Evolutionary conservation across 2,888 invertebrate species (phyloP).

Genomic region (Meteorus colon): DNA sequence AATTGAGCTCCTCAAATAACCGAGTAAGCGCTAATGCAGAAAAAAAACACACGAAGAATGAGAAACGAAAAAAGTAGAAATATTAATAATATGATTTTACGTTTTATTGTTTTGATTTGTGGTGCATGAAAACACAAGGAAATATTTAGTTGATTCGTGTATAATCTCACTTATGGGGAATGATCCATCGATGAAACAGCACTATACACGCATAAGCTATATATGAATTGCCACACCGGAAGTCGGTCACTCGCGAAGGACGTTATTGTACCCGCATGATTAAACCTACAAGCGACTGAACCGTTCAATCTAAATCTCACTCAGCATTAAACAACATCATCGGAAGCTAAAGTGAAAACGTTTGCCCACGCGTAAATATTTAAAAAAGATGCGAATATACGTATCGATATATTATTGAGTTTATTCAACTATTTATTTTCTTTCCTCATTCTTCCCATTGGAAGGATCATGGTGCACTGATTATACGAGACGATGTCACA

Average conservation of each 20-base stretch:
- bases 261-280: constrained; percentile 47
- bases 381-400: neutral
- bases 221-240: constrained; percentile 41
- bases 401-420: neutral
- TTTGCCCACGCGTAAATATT: constrained; percentile 29
- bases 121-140: neutral
- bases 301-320: constrained; percentile 25
- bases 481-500: no score
- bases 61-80: neutral
- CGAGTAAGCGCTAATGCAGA: neutral
- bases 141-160: neutral
- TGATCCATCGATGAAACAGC: constrained; percentile 37
- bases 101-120: neutral
- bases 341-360: constrained; percentile 3
- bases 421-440: neutral
- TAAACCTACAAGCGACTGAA: constrained; percentile 39
- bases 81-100: neutral
- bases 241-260: constrained; percentile 42
- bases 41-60: neutral
- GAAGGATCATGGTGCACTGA: neutral
- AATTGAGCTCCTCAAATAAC: constrained; percentile 25
- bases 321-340: constrained; percentile 21
- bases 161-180: constrained; percentile 20
- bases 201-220: constrained; percentile 23
- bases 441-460: neutral